These are phyloP conservation scores for Ispidina lecontei DNA, from an alignment of 2,797 vertebrate genomes.

Conservation along the genomic window DNA sequence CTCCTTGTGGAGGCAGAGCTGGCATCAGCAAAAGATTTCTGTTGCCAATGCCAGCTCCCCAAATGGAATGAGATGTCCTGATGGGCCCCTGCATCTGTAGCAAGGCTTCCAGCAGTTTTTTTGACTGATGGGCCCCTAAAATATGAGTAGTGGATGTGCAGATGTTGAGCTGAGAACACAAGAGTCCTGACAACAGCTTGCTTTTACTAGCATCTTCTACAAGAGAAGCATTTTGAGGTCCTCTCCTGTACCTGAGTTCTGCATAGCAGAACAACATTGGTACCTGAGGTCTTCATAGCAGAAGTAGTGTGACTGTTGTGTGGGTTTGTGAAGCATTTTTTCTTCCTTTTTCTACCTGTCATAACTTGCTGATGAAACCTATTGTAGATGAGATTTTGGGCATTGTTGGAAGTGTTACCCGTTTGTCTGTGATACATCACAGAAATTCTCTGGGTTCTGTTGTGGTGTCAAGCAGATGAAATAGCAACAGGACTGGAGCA, in stretches of 20 bases:
- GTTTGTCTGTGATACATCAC: neutral
- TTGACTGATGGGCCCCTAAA: neutral
- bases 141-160: neutral
- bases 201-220: neutral
- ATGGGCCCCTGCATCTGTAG: neutral
- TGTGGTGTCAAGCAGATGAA: neutral
- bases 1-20: neutral
- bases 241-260: neutral
- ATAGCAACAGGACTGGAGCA: slow-evolving; percentile 31
- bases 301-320: neutral
- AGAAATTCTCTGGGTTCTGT: neutral
- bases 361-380: slow-evolving; percentile 3
- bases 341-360: neutral
- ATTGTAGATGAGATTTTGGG: neutral
- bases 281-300: neutral
- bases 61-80: neutral
- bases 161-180: neutral
- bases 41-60: neutral
- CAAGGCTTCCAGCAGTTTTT: slow-evolving; percentile 10
- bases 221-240: neutral
- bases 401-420: neutral
- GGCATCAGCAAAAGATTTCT: neutral
- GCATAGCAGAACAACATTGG: neutral
- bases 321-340: neutral
- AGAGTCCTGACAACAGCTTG: neutral